These are phyloP conservation scores for Phoebastria nigripes DNA, from an alignment of 2,797 vertebrate genomes.

Conservation along the genomic window DNA sequence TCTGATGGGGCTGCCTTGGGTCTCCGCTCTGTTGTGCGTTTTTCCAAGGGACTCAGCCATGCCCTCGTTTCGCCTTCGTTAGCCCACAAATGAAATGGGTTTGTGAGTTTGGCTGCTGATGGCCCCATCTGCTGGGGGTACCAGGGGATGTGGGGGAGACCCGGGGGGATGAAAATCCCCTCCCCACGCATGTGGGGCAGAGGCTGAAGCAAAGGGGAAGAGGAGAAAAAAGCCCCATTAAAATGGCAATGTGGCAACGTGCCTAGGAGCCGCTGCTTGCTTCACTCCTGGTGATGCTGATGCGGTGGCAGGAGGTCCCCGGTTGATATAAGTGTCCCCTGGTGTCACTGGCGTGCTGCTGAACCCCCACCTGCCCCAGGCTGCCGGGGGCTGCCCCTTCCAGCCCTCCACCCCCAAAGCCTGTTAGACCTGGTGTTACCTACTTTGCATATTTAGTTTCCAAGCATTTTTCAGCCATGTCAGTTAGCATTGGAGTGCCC, in stretches of 20 bases:
- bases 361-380: background rate
- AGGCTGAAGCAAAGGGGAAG: background rate
- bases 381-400: background rate
- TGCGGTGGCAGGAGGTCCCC: fast-evolving
- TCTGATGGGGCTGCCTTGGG: background rate
- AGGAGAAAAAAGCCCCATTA: background rate
- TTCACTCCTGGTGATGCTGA: background rate
- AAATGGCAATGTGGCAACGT: background rate
- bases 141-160: background rate
- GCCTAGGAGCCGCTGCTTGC: background rate
- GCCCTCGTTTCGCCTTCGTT: background rate
- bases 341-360: background rate
- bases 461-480: background rate
- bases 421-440: too few species aligned
- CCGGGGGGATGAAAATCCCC: background rate
- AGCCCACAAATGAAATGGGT: background rate
- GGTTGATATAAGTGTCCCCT: background rate
- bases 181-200: background rate
- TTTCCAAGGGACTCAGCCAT: background rate
- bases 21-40: fast-evolving
- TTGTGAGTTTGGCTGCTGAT: background rate
- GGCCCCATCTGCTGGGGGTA: background rate
- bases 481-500: background rate
- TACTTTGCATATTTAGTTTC: background rate
- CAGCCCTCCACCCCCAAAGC: background rate